Evolutionary conservation across 2,888 invertebrate genomes (phyloP).

Genomic region (Caenorhabditis parvicauda): DNA sequence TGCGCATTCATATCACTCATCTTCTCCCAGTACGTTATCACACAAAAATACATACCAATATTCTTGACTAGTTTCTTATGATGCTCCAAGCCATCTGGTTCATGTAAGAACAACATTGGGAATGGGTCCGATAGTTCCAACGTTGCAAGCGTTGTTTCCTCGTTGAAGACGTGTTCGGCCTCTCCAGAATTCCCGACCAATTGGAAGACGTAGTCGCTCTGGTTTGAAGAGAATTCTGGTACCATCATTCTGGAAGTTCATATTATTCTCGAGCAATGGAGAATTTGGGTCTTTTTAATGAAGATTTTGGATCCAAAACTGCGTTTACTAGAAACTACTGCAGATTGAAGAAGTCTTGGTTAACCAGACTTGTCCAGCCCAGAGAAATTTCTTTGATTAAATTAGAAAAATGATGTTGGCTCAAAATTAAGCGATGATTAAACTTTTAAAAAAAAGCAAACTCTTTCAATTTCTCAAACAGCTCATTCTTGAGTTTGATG

Average conservation of each 20-base stretch:
- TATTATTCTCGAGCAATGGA: neutral
- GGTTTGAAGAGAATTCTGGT: constrained; percentile 19
- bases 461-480: constrained; percentile 40
- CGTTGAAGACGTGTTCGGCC: constrained; percentile 35
- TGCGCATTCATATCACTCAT: no score
- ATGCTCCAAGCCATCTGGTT: constrained; percentile 32
- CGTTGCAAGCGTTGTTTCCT: constrained; percentile 11
- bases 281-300: no score
- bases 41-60: constrained; percentile 28
- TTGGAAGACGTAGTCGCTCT: constrained; percentile 36
- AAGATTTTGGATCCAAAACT: no score
- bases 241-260: constrained; percentile 19
- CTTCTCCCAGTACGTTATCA: no score
- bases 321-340: no score
- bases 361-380: no score
- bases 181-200: constrained; percentile 26
- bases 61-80: constrained; percentile 46
- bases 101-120: constrained; percentile 34
- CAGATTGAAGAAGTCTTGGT: no score
- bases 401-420: no score
- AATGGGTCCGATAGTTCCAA: constrained; percentile 21
- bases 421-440: no score
- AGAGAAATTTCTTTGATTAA: no score
- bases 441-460: constrained; percentile 10
- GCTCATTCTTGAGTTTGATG: constrained; percentile 36